phyloP scores from a whole-genome alignment of 2,888 invertebrate genomes.

The Brachynemurus nebulosus region DNA sequence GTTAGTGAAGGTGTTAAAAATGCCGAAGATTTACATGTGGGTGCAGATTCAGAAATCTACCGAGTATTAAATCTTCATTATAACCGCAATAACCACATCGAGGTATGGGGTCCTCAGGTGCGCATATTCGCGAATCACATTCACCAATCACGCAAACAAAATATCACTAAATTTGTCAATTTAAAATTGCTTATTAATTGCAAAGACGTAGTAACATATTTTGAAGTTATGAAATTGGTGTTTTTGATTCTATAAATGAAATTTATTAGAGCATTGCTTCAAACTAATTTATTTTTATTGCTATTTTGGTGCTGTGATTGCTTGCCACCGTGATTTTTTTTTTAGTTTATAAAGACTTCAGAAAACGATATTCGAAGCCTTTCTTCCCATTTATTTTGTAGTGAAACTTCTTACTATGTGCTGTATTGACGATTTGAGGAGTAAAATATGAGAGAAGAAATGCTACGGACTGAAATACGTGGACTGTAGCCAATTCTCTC shows the following conservation, averaged over 20 bases:
- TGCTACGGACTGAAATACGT: too few species aligned
- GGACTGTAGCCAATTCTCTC: too few species aligned
- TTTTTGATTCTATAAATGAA: neutral
- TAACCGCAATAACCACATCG: slow-evolving; percentile 93
- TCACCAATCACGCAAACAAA: slow-evolving; percentile 2
- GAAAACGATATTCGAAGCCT: too few species aligned
- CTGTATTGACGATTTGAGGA: too few species aligned
- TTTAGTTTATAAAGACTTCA: too few species aligned
- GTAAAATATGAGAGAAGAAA: too few species aligned
- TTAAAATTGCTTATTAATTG: too few species aligned
- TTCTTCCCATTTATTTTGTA: too few species aligned
- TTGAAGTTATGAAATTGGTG: neutral
- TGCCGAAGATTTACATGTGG: slow-evolving; percentile 86
- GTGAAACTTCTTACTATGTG: too few species aligned
- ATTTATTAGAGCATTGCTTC: neutral
- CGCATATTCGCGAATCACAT: slow-evolving; percentile 23
- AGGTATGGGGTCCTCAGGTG: slow-evolving; percentile 65
- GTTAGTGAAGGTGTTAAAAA: slow-evolving; percentile 92
- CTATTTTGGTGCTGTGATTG: slow-evolving; percentile 5
- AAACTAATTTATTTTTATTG: neutral
- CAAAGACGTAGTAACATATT: too few species aligned
- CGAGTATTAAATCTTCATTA: slow-evolving; percentile 97
- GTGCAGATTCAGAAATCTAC: slow-evolving; percentile 92
- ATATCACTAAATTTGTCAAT: too few species aligned
- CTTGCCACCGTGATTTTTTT: neutral